Base-by-base conservation (phyloP, 2,797 vertebrate genomes). In the Mormyrus hasselquistii region DNA sequence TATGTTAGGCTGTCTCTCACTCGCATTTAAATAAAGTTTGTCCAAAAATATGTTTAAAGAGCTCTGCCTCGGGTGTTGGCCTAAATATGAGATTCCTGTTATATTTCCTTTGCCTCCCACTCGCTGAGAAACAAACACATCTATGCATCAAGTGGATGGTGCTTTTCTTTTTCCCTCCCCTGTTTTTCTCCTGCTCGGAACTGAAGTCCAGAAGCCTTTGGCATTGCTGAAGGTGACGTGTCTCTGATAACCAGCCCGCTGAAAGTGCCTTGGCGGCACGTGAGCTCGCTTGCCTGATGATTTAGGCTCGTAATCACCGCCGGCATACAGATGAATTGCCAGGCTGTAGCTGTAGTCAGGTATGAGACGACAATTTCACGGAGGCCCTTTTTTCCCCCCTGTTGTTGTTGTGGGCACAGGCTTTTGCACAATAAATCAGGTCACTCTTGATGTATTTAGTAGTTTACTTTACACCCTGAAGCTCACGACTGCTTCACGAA, bases 301-400 rank as follows among this genome's bases (percentile, higher is more conserved):
- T 93, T 92, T 91, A 92, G 94, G 92, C 92, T 94, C 94, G 93
- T 95, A 95, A 95, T 95, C 94, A 94, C 94, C 94, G 93, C 94
- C 94, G 95, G 94, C 94, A 95, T 93, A 94, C 93, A 94, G 95
- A 94, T 93, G 93, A 95, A 93, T 94, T 92, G 92, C 94, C 94
- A 93, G 93, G 93, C 95, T 93, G 93, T 94, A 94, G 95, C 93
- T 93, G 93, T 92, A 94, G 94, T 94, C 93, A 94, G 93, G 93
- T 93, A 93, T 94, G 94, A 93, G 93, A 93, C 93, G 94, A 94
- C 93, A 93, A 93, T 94, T 94, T 94, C 93, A 94, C 92, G 92
- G 91, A 89, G 91, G 92, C 92, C 62, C 47, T 93, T 93, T 94
- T 94, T 89, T 94, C 92, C 4, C 65, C 29, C 65, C 10, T 73